These are phyloP conservation scores for Melanostoma mellinum DNA, from an alignment of 2,888 invertebrate species.

Conservation along the genomic window DNA sequence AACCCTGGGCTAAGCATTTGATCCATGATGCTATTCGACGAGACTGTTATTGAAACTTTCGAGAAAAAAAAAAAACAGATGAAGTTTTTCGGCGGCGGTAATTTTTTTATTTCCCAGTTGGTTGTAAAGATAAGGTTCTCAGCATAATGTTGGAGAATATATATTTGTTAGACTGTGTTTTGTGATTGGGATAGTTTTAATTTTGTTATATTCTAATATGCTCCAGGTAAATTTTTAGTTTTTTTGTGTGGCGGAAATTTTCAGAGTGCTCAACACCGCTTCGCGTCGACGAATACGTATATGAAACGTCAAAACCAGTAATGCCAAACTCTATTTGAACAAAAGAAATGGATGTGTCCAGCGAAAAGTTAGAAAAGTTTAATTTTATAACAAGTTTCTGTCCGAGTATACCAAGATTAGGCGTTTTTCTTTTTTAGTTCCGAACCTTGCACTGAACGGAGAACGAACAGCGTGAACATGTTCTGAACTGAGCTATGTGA, in stretches of 20 bases:
- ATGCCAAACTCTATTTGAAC: background rate
- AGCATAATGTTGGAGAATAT: background rate
- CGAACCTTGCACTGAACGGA: too few relatives aligned
- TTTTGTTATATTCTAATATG: background rate
- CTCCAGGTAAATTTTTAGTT: constrained; percentile 24
- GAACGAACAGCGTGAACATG: too few relatives aligned
- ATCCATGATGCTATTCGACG: constrained; percentile 86
- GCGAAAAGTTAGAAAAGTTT: background rate
- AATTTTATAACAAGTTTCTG: too few relatives aligned
- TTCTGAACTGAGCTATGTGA: too few relatives aligned
- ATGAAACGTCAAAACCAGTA: constrained; percentile 40
- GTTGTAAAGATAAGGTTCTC: background rate
- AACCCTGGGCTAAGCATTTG: constrained; percentile 95
- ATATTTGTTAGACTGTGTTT: background rate
- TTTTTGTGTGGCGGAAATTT: constrained; percentile 32
- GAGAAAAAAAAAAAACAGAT: background rate
- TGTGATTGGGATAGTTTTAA: background rate
- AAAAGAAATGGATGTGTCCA: background rate
- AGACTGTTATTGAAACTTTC: background rate
- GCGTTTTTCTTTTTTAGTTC: too few relatives aligned
- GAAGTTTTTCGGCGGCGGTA: constrained; percentile 1
- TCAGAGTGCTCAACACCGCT: constrained; percentile 51
- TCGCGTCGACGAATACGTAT: constrained; percentile 41
- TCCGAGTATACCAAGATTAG: too few relatives aligned
- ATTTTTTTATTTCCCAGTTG: background rate